phyloP scores from a whole-genome alignment of 2,113 vertebrate species.

The Charina bottae region DNA sequence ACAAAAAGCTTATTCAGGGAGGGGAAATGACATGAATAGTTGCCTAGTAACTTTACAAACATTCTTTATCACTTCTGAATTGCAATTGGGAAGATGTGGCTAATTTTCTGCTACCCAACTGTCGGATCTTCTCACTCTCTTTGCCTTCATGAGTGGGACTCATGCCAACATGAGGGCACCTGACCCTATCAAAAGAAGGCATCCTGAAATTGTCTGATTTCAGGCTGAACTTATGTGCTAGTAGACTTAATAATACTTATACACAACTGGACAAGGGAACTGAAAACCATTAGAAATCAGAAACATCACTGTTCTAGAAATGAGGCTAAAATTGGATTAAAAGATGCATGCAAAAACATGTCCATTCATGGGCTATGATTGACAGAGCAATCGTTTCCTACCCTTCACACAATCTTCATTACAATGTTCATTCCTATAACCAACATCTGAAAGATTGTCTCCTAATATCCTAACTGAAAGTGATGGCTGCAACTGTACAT shows the following conservation, averaged over 20 bases:
- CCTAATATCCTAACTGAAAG: neutral
- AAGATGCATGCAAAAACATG: neutral
- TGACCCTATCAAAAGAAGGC: neutral
- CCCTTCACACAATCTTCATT: neutral
- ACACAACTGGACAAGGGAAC: neutral
- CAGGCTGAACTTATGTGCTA: neutral
- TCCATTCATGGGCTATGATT: neutral
- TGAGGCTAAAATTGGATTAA: neutral
- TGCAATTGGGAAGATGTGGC: neutral
- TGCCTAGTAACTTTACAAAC: constrained; percentile 16
- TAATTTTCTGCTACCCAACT: neutral
- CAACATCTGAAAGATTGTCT: neutral
- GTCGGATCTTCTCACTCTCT: neutral
- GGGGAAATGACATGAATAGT: neutral
- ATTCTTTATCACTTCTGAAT: constrained; percentile 6
- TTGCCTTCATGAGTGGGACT: neutral
- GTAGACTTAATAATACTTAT: neutral
- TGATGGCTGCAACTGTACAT: neutral
- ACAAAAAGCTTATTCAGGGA: neutral
- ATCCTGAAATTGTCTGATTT: neutral
- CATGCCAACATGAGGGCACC: neutral
- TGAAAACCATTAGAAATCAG: neutral
- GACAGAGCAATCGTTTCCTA: neutral
- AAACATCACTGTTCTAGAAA: neutral
- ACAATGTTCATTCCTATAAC: neutral